Evolutionary conservation across 2,797 vertebrate genomes (phyloP), one percentile per base, ranked within the genome.

Genomic region (Odontamblyopus rebecca): DNA sequence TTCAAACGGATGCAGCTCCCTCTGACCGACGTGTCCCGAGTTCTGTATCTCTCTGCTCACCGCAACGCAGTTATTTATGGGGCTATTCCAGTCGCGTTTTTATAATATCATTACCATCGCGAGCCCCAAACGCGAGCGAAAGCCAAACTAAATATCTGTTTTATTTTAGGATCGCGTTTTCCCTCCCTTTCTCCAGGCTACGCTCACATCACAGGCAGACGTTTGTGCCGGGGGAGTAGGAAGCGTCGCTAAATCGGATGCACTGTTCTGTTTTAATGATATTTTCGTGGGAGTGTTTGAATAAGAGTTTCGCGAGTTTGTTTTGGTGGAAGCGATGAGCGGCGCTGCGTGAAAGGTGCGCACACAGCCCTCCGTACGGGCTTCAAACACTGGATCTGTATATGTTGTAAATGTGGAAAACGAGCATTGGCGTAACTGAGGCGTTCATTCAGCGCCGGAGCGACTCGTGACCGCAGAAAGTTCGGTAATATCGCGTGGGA

Each of bases 91-190:
- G 89, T 91, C 91, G 89, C 84, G 87, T 89, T 92, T 61, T 93
- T 90, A 93, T 93, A 93, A 93, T 92, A 93, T 92, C 88, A 91
- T 93, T 92, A 91, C 91, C 90, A 93, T 93, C 91, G 91, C 89
- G 93, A 70, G 75, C 86, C 85, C 81, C 89, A 57, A 93, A 84
- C 80, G 50, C 62, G 15, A 76, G 50, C 78, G 41, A 8, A 82
- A 86, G 91, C 93, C 93, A 94, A 94, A 89, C 88, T 86, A 93
- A 94, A 93, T 93, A 94, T 93, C 92, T 91, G 92, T 86, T 93
- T 92, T 92, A 91, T 93, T 94, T 93, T 94, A 93, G 85, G 82
- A 81, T 75, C 72, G 81, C 54, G 75, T 87, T 79, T 83, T 78
- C 77, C 59, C 59, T 44, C 59, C 59, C 27, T 71, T 53, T 61